phyloP scores from a whole-genome alignment of 2,888 invertebrate genomes.

The Morpho helenor region DNA sequence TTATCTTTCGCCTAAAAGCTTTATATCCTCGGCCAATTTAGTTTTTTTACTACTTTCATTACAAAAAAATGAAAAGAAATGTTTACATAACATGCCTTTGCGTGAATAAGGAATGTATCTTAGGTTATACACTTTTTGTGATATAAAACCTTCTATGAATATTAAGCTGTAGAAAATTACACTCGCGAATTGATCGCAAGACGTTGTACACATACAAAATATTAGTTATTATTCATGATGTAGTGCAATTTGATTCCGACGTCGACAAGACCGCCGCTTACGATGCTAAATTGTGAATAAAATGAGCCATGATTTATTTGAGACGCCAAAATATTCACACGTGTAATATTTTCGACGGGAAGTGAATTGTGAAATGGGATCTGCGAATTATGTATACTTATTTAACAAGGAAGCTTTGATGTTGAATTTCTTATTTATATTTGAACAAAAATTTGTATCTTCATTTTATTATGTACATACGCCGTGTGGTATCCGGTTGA shows the following conservation, averaged over 20 bases:
- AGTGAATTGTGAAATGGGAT: conserved; percentile 21
- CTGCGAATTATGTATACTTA: conserved; percentile 11
- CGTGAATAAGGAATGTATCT: too few relatives aligned
- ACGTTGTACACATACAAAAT: conserved; percentile 43
- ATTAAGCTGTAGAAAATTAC: conserved; percentile 1
- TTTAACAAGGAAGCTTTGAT: conserved; percentile 8
- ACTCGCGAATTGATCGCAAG: conserved; percentile 22
- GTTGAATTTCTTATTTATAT: neutral
- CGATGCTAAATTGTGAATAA: conserved; percentile 42
- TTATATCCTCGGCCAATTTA: too few relatives aligned
- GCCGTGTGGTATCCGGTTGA: too few relatives aligned
- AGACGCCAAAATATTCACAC: conserved; percentile 22
- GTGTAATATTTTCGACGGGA: conserved; percentile 18
- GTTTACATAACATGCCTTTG: too few relatives aligned
- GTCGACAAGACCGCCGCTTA: conserved; percentile 37
- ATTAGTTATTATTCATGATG: conserved; percentile 44
- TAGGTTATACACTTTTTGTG: neutral
- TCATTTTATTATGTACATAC: too few relatives aligned
- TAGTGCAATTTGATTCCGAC: conserved; percentile 40
- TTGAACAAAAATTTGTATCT: too few relatives aligned
- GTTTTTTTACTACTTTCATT: too few relatives aligned
- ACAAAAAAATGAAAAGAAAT: too few relatives aligned
- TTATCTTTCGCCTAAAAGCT: too few relatives aligned
- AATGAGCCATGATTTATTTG: conserved; percentile 34
- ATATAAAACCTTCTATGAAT: neutral